Conservation (phyloP, 92 coral and sea anemone species). For the Diadumene lineata region DNA sequence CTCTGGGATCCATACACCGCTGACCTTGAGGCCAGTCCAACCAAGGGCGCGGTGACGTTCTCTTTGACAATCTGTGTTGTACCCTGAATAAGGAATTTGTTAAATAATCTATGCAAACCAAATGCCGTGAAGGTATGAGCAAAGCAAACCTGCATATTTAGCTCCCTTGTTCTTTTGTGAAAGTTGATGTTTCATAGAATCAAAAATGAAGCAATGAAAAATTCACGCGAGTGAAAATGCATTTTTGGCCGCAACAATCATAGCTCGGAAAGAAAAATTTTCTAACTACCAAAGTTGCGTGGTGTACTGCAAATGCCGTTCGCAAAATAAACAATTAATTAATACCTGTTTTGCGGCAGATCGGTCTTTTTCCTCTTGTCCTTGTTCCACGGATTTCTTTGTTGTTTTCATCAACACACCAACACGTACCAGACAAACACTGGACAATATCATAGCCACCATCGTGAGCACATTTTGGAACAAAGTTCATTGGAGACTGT, state of each 20-base stretch:
- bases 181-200: too few species aligned
- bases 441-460: slow-evolving; percentile 77
- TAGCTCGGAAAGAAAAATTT: too few species aligned
- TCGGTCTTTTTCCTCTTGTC: slow-evolving; percentile 53
- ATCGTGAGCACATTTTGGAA: slow-evolving; percentile 65
- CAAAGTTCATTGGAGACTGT: slow-evolving; percentile 53
- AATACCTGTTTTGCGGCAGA: slow-evolving; percentile 64
- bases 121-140: too few species aligned
- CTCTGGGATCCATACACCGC: slow-evolving; percentile 49
- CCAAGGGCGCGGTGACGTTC: slow-evolving; percentile 61
- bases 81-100: too few species aligned
- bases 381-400: slow-evolving; percentile 60
- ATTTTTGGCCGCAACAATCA: too few species aligned
- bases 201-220: not conserved
- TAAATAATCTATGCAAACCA: too few species aligned
- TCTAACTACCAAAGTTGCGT: too few species aligned
- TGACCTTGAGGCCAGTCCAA: slow-evolving; percentile 59
- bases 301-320: too few species aligned
- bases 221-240: not conserved
- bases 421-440: slow-evolving; percentile 79
- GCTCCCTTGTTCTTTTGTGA: too few species aligned
- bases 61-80: slow-evolving; percentile 51
- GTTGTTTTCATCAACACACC: slow-evolving; percentile 82
- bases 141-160: too few species aligned
- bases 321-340: not conserved